Evolutionary conservation across 1,140 invertebrate species (phyloP), one percentile per base, ranked within the genome.

Genomic region (Leptinotarsa texana): DNA sequence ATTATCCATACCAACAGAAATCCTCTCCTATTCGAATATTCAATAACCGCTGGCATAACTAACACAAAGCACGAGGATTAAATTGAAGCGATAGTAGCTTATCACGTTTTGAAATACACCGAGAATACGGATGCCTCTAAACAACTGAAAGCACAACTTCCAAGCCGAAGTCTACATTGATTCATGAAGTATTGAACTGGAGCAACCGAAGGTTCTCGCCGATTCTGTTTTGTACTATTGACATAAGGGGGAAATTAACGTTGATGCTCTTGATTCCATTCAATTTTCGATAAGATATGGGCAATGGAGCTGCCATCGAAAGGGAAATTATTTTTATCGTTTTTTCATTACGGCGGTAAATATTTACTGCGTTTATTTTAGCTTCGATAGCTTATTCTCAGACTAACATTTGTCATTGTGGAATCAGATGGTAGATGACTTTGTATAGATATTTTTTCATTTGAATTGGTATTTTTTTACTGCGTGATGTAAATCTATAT

Each of bases 231-330:
- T 57, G 51, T 57, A 57, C 17, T 57, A 57, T 57, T 57, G 51
- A 57, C 51, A n/a, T 18, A 57, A 57, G 51, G 51, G 51, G 51
- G 51, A 57, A 57, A 57, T 57, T 57, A 57, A 57, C 51, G 51
- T 18, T 17, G 33, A 57, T 15, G n/a, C 51, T 57, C 51, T 57
- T 57, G 51, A 57, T 57, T 15, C 51, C n/a, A 57, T 15, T 57
- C 15, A 57, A 57, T 57, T 57, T 57, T 57, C 51, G 51, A 57
- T 57, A 57, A 57, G 51, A 57, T 57, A 57, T 18, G 51, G 51
- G 17, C 15, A 57, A 57, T 57, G 17, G 6, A 18, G 51, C 51
- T n/a, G 15, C 17, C 15, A 57, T 57, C 51, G 51, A 57, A 17
- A 17, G 51, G 51, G 51, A 17, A 57, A 57, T 57, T 57, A 57